Evolutionary conservation across 2,797 vertebrate genomes (phyloP), one percentile per base, ranked within the genome.

Genomic region (Moxostoma hubbsi): DNA sequence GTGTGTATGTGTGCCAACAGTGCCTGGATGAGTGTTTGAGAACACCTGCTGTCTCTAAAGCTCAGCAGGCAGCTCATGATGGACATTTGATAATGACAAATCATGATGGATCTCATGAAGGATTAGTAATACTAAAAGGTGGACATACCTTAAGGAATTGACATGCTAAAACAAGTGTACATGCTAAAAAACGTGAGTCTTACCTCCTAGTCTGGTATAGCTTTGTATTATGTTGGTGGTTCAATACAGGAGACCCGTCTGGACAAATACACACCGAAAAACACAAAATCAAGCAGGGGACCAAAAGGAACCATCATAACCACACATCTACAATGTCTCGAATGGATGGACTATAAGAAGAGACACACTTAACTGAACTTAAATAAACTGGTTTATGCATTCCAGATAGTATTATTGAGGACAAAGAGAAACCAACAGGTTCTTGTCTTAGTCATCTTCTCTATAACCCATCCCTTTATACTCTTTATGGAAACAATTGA

Each of bases 121-220:
- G 79, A 85, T 83, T 85, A 84, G 86, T 81, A 85, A 58, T 80
- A 58, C 55, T 7, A 75, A 58, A 63, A 83, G 75, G 15, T 75
- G 1, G 18, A 66, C 61, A 49, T 55, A 49, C 59, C 66, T 75
- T 77, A 71, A 67, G 8, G 87, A 88, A 85, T 85, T 92, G 85
- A n/a, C n/a, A n/a, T n/a, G n/a, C n/a, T n/a, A n/a, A n/a, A 88
- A 84, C 84, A 36, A 84, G 77, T 75, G 82, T 43, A 18, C 61
- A 71, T 78, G 81, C 76, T 80, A 80, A 36, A 59, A 65, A 53
- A 74, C 53, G 82, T 88, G 83, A 84, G 87, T 89, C 84, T 66
- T 87, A 68, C 73, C 71, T 87, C 83, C 83, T 70, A 87, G 77
- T 79, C 77, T 87, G 64, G 62, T 71, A 46, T 73, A 78, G 78